Base-by-base conservation (phyloP, 2,113 vertebrate genomes). In the Ranitomeya variabilis region DNA sequence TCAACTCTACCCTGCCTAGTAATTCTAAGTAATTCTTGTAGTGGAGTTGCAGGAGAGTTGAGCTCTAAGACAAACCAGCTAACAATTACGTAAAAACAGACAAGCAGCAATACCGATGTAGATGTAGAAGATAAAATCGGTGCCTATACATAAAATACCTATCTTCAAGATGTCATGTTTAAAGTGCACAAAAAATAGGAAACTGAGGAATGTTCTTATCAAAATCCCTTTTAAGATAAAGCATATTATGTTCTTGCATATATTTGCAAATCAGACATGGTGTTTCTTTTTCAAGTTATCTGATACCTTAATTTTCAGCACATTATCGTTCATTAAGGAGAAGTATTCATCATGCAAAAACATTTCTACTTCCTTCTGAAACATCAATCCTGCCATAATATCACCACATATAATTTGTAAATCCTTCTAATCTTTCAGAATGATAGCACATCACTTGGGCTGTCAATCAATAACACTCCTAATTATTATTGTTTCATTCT, bases 311-410 rank as follows among this genome's bases (percentile, higher is more conserved):
- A 66, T 83, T 62, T 57, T 76, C 45, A 59, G 86, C 74, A 80
- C 6, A 83, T 91, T 90, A n/a, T 90, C 86, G 90, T 89, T 91
- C 91, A 92, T 94, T 92, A 91, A 87, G 67, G 91, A 84, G 55
- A 92, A 90, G 89, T 78, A 23, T 62, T 90, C 89, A 90, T 90
- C 85, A 90, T 16, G 89, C 60, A 91, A 87, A 45, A 74, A 66
- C 23, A 60, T 74, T 4, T 86, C 62, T 7, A 89, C 71, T 79
- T 37, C 73, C 80, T 54, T 86, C 60, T 52, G 21, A 90, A 90
- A 67, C 51, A 90, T 86, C 69, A 89, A 57, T 21, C 76, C 85
- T 89, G 54, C 89, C 91, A 85, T 88, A 92, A 91, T 0, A 15
- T 82, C 91, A 85, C 89, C 55, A 91, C 86, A 90, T 71, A 67